Evolutionary conservation across 2,797 vertebrate genomes (phyloP).

Genomic region (Loriculus beryllinus): DNA sequence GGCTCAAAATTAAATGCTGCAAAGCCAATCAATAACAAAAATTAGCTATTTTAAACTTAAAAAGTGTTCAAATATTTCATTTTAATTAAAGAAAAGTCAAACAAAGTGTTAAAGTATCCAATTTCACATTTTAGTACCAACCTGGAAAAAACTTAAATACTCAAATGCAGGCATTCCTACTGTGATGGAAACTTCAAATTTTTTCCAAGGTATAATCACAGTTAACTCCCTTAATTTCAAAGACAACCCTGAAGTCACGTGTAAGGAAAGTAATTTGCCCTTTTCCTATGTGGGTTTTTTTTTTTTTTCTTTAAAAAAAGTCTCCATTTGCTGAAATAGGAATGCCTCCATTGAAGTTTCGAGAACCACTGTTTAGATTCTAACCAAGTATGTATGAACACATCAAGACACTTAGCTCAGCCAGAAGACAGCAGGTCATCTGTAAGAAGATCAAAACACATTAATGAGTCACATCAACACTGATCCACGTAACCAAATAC

Average conservation of each 20-base stretch:
- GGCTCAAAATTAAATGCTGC: background rate
- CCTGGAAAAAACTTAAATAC: background rate
- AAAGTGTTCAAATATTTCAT: background rate
- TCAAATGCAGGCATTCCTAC: background rate
- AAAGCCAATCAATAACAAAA: background rate
- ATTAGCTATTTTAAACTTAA: background rate
- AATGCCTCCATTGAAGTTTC: background rate
- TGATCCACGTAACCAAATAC: background rate
- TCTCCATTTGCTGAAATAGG: background rate
- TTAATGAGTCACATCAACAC: background rate
- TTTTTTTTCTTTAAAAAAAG: background rate
- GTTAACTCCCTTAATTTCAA: conserved; percentile 17
- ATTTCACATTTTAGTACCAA: background rate
- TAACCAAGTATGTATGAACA: background rate
- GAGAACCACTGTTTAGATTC: background rate
- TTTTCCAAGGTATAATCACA: background rate
- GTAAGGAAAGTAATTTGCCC: background rate
- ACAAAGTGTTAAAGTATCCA: background rate
- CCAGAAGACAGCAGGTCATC: background rate
- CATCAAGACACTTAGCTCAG: background rate
- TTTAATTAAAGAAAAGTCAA: background rate
- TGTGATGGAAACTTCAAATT: background rate
- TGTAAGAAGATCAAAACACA: background rate
- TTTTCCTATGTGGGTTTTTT: background rate
- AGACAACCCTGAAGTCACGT: background rate